phyloP scores from a whole-genome alignment of 1,140 invertebrate species.

The Bradysia coprophila region DNA sequence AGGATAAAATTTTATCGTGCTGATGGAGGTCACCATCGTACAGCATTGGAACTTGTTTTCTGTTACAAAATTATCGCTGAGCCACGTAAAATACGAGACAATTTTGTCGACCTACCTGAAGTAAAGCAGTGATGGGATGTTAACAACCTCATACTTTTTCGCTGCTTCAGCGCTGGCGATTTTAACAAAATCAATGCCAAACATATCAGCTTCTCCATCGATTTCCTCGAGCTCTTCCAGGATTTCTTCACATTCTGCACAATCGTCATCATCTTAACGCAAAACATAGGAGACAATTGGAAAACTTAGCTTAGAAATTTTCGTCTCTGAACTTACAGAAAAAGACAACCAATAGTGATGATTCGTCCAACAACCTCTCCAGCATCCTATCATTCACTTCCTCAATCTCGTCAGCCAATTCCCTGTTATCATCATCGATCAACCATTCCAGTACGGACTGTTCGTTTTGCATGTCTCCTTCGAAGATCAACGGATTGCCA shows the following conservation, averaged over 20 bases:
- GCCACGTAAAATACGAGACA: not conserved
- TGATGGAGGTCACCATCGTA: slow-evolving; percentile 84
- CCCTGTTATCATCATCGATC: slow-evolving; percentile 83
- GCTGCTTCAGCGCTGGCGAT: slow-evolving; percentile 71
- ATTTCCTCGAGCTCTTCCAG: slow-evolving; percentile 79
- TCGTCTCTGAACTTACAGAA: slow-evolving; percentile 68
- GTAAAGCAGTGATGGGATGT: slow-evolving; percentile 72
- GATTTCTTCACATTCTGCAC: slow-evolving; percentile 74
- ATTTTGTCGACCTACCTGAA: slow-evolving; percentile 34
- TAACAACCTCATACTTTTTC: slow-evolving; percentile 60
- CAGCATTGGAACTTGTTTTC: slow-evolving; percentile 65
- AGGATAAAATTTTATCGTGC: slow-evolving; percentile 66
- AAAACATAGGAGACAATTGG: not conserved
- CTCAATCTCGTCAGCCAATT: slow-evolving; percentile 87
- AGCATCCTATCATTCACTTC: slow-evolving; percentile 82
- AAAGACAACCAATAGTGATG: slow-evolving; percentile 76
- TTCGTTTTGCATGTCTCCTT: slow-evolving; percentile 83
- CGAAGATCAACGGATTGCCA: slow-evolving; percentile 82
- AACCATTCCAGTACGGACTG: slow-evolving; percentile 83
- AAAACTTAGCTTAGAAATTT: slow-evolving; percentile 2
- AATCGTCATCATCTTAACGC: slow-evolving; percentile 67
- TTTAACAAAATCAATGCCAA: slow-evolving; percentile 89
- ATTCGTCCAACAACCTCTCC: slow-evolving; percentile 68
- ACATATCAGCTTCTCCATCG: slow-evolving; percentile 82
- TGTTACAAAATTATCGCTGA: slow-evolving; percentile 4